phyloP scores from a whole-genome alignment of 2,113 vertebrate species.

The Platichthys stellatus region DNA sequence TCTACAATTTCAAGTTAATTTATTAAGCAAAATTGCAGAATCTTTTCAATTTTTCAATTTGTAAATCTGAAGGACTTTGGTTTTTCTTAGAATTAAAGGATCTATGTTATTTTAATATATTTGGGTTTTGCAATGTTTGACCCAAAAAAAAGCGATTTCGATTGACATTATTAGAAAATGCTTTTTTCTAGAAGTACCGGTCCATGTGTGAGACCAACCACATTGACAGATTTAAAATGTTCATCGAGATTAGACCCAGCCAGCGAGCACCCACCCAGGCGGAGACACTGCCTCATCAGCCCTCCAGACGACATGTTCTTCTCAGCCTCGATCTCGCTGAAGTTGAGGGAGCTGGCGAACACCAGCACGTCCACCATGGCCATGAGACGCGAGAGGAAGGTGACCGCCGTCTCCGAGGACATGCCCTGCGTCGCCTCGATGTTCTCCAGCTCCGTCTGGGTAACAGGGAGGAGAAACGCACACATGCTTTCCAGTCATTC shows the following conservation, averaged over 20 bases:
- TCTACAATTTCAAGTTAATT: background rate
- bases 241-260: background rate
- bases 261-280: constrained; percentile 88
- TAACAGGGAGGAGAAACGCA: constrained; percentile 13
- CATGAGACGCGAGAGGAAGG: constrained; percentile 97
- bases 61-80: background rate
- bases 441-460: constrained; percentile 95
- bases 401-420: constrained; percentile 98
- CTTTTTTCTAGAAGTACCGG: too few species aligned
- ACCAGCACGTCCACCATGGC: constrained; percentile 99
- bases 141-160: too few species aligned
- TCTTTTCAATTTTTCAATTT: background rate
- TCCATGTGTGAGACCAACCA: too few species aligned
- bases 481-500: constrained; percentile 41
- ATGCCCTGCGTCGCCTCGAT: constrained; percentile 99
- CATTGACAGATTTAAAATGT: background rate
- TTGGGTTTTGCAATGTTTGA: background rate
- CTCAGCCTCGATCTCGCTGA: constrained; percentile 99
- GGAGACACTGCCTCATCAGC: constrained; percentile 96
- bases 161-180: background rate
- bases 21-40: background rate
- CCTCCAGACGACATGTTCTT: constrained; percentile 99
- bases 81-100: background rate
- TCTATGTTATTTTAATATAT: background rate
- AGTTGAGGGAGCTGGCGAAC: constrained; percentile 98